Conservation (phyloP, 2,888 invertebrate genomes). For the Criorhina ranunculi region DNA sequence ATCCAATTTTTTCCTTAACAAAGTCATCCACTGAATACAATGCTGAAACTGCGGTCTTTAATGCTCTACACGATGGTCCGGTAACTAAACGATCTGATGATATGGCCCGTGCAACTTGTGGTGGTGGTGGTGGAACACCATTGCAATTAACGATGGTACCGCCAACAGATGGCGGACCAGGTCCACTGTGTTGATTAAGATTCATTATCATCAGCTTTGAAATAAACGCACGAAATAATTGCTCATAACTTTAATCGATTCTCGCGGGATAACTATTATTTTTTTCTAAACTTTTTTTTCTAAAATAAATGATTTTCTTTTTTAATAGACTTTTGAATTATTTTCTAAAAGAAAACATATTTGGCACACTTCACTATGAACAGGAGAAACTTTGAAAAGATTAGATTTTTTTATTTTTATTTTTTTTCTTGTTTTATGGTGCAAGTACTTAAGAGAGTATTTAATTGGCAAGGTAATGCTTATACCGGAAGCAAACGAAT, state of each 20-base stretch:
- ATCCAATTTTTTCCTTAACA: constrained; percentile 95
- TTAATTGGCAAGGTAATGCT: constrained; percentile 47
- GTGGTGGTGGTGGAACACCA: constrained; percentile 77
- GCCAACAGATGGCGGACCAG: constrained; percentile 82
- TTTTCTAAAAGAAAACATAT: constrained; percentile 46
- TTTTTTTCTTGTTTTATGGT: constrained; percentile 11
- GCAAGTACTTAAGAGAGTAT: constrained; percentile 7
- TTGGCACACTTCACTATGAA: constrained; percentile 70
- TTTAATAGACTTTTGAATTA: constrained; percentile 12
- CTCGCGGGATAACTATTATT: constrained; percentile 9
- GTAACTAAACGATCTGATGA: constrained; percentile 87
- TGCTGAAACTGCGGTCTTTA: constrained; percentile 95
- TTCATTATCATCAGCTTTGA: constrained; percentile 84
- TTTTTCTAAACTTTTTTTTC: constrained; percentile 8
- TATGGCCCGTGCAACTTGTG: constrained; percentile 82
- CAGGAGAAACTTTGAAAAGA: not conserved
- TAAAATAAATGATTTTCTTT: constrained; percentile 9
- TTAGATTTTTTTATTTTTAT: not conserved
- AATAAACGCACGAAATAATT: constrained; percentile 72
- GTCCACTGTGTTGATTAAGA: constrained; percentile 84
- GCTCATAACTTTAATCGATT: constrained; percentile 69
- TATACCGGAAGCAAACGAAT: constrained; percentile 35
- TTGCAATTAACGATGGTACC: constrained; percentile 59
- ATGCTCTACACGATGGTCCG: constrained; percentile 93
- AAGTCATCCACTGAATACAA: constrained; percentile 97